Conservation (phyloP, 2,113 vertebrate species). For the Colaptes auratus region DNA sequence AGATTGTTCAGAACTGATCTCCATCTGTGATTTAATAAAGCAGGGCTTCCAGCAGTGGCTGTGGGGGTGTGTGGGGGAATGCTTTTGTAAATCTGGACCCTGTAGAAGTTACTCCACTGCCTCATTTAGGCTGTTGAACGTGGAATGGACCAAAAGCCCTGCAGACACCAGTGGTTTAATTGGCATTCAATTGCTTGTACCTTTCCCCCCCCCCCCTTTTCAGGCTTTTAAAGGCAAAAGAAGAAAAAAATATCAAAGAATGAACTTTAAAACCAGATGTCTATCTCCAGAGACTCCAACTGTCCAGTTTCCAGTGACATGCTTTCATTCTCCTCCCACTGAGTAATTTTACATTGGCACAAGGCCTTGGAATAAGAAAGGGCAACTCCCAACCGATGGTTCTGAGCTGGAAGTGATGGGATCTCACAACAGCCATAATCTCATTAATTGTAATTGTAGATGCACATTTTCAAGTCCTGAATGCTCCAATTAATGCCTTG, state of each 20-base stretch:
- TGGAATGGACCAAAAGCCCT: not conserved
- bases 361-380: not conserved
- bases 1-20: not conserved
- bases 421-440: not conserved
- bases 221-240: not conserved
- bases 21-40: not conserved
- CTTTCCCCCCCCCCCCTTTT: not conserved
- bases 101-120: not conserved
- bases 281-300: constrained; percentile 35
- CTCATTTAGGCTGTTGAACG: constrained; percentile 1
- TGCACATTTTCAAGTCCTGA: not conserved
- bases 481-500: not conserved
- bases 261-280: constrained; percentile 42
- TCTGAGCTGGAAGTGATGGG: not conserved
- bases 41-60: not conserved
- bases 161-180: not conserved
- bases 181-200: constrained; percentile 19
- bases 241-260: constrained; percentile 8
- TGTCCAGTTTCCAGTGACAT: constrained; percentile 23
- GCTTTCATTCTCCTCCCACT: constrained; percentile 46
- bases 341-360: not conserved
- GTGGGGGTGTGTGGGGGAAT: fast-evolving
- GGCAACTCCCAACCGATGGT: not conserved
- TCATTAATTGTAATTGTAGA: not conserved
- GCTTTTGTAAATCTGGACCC: not conserved